Conservation (phyloP, 2,797 vertebrate genomes). For the Eleutherodactylus coqui region DNA sequence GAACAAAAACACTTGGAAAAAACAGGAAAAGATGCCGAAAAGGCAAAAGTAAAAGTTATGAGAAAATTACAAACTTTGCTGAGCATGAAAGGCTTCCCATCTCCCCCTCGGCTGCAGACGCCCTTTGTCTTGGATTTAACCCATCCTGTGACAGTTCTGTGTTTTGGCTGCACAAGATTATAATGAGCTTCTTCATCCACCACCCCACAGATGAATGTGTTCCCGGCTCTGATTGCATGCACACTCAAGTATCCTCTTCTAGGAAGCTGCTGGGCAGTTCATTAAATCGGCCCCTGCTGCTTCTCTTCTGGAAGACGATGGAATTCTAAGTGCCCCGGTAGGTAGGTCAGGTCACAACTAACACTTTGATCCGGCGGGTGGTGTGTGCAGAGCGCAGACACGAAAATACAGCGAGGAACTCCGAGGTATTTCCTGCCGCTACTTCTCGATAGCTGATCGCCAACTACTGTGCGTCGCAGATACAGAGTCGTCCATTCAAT, state of each 20-base stretch:
- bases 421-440: constrained; percentile 64
- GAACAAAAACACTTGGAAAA: too few species aligned
- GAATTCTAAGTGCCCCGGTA: constrained; percentile 55
- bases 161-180: constrained; percentile 31
- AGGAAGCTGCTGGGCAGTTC: constrained; percentile 66
- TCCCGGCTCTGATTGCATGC: constrained; percentile 69
- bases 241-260: constrained; percentile 63
- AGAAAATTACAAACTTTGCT: neutral
- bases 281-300: constrained; percentile 69
- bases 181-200: constrained; percentile 32
- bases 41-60: neutral
- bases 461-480: constrained; percentile 17
- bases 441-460: constrained; percentile 54
- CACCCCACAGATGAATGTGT: constrained; percentile 72
- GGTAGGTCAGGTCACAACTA: constrained; percentile 57
- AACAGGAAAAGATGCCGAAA: neutral
- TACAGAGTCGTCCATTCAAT: constrained; percentile 22
- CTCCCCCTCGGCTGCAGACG: neutral
- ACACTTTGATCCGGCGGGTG: constrained; percentile 66
- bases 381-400: constrained; percentile 61
- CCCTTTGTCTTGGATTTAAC: neutral
- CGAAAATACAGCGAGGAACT: constrained; percentile 41
- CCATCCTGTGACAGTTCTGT: neutral
- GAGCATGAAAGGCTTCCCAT: neutral
- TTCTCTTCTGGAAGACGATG: constrained; percentile 64